Base-by-base conservation (phyloP, 2,113 vertebrate genomes). In the Hirundichthys speculiger region DNA sequence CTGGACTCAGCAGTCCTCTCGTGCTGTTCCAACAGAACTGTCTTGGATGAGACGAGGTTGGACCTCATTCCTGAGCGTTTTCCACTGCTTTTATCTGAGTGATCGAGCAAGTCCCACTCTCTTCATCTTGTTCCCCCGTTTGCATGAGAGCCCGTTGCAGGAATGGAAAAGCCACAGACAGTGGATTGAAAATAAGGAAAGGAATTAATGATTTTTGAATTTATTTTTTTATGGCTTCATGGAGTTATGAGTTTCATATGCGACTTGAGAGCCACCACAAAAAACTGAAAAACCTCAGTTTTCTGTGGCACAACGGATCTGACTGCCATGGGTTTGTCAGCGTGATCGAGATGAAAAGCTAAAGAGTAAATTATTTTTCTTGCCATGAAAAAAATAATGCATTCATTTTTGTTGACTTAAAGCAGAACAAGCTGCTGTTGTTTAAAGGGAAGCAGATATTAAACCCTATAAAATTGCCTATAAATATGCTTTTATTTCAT, bases 241-340 rank as follows among this genome's bases (percentile, higher is more conserved):
- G 67, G 67, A 69, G 70, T 78, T 82, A 88, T 85, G 77, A 24
- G 58, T 89, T 89, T 87, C 88, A 89, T 77, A 86, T 87, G 75
- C 61, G 73, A 80, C 69, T 77, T 77, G 62, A 81, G 71, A 79
- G 72, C 61, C 64, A 66, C 75, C 73, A 13, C 85, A 77, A 64
- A 65, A 72, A 75, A 66, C 65, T 59, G 50, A 79, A 65, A 86
- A 80, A 74, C 83, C 73, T 67, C 75, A 62, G 70, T 53, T 76
- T 82, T 90, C 73, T 75, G 50, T 70, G 84, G 73, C 49, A 86
- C 75, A 79, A 53, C 65, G 63, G 45, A 25, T 73, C 53, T 50
- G 74, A 73, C 75, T 86, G 79, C 84, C 71, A 67, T 9, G 16
- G 53, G 25, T 75, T 60, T 77, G 73, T 79, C 59, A 73, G 64